Base-by-base conservation (phyloP, 1,140 invertebrate genomes). In the Apis florea region DNA sequence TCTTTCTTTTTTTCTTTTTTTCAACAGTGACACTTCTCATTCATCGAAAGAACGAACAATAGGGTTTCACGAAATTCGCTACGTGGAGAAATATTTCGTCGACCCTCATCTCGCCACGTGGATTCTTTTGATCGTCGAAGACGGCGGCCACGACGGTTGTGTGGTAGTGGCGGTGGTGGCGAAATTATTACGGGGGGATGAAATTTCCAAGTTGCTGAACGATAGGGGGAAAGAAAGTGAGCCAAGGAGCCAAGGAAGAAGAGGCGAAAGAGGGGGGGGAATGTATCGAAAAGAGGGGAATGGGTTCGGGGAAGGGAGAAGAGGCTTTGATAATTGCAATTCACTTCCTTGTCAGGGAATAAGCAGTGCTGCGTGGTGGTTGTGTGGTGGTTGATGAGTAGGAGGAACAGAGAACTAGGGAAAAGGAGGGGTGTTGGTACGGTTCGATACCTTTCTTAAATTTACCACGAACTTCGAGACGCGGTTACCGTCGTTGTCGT, bases 271-370 rank as follows among this genome's bases (percentile, higher is more conserved):
- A 12, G 47, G 63, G 26, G 68, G 68, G 77, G 72, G 72, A 66
- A 26, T 58, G 61, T 79, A 72, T 71, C 58, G 63, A 66, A 49
- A 54, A 68, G 40, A 58, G 69, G 66, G 56, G 68, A 40, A 5
- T n/a, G 47, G 63, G 59, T 66, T 53, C 56, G 54, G 81, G 5
- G 79, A 72, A 19, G 61, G 64, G 54, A 61, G 82, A 73, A 61
- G 82, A 73, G 77, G 69, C 63, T 79, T 79, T 90, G 89, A 91
- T 91, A 91, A 91, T 91, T 91, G 90, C 89, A 90, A 91, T 90
- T 85, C 90, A 90, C 87, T 90, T 90, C 82, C 83, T 89, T 71
- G 78, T 74, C 58, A 71, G 75, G 56, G 72, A 86, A 74, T 88
- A 86, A 86, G 81, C 70, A 73, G 76, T 72, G 64, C 63, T 63